Evolutionary conservation across 1,140 invertebrate genomes (phyloP), one percentile per base, ranked within the genome.

Genomic region (Melipona quadrifasciata): DNA sequence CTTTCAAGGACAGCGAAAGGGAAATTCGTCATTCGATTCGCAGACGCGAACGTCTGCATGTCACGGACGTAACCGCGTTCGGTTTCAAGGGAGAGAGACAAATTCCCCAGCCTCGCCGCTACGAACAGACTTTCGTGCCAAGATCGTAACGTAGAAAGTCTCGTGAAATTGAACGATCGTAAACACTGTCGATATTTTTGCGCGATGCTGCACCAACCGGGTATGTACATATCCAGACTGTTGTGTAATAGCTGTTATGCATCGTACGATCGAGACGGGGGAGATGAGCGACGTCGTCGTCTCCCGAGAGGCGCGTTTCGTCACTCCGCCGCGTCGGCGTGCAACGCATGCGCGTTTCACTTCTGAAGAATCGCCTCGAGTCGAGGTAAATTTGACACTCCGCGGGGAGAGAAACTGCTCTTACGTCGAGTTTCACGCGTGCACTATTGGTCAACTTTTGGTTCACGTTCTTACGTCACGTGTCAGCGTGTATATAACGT

Each of bases 131-230:
- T 85, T 79, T 71, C 55, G n/a, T 53, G 6, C 31, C 10, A 21
- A 84, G 67, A n/a, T n/a, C 68, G 68, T 57, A 75, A n/a, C 68
- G 65, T 87, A 86, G 86, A 89, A 89, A 88, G 83, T 82, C 31
- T 67, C 39, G 75, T 80, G 64, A 80, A 79, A 88, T 80, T 86
- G 55, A 85, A 73, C 57, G 58, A 72, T 75, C 65, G 51, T 80
- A 86, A 82, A 82, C 51, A 34, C 27, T 27, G 47, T 64, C 57
- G 74, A 61, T 61, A 39, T 70, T 51, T 8, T 47, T 67, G 14
- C 31, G 21, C 55, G 27, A 67, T 71, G 58, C 64, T 61, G 64
- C 24, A 53, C 47, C n/a, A 19, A 58, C 2, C 27, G 16, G 57
- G 1, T 6, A 53, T 8, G 70, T 58, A 68, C 34, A 73, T 58